A percentile compares a stretch with the other conserved stretches of the same genome.
Evolutionary conservation across 1,140 invertebrate genomes (phyloP).

Genomic region (Lordiphosa clarofinis): DNA sequence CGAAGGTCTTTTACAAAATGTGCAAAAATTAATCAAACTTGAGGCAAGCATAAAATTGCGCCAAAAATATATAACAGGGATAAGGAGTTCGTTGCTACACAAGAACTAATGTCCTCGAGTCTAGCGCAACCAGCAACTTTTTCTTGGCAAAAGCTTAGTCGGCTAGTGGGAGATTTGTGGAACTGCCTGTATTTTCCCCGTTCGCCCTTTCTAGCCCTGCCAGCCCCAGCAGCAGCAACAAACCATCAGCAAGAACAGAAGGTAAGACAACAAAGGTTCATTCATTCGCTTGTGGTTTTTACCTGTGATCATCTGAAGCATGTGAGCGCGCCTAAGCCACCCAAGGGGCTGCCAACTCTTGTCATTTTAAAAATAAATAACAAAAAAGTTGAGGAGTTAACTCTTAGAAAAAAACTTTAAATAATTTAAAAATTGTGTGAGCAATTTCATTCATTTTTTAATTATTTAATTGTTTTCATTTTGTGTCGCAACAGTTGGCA

Average conservation of each 20-base stretch:
- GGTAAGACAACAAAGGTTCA: constrained; percentile 1
- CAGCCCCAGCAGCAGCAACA: constrained; percentile 26
- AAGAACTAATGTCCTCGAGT: constrained; percentile 41
- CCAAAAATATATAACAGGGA: constrained; percentile 37
- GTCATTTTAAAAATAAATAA: constrained; percentile 8
- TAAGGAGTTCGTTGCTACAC: constrained; percentile 19
- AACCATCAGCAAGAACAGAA: no score
- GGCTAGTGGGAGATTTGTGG: constrained; percentile 48
- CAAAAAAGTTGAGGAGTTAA: neutral
- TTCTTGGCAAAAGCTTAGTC: constrained; percentile 50
- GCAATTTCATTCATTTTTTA: no score
- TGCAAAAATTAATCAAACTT: neutral
- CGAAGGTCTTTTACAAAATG: neutral
- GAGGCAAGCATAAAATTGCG: constrained; percentile 31
- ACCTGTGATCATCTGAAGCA: no score
- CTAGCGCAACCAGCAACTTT: constrained; percentile 28
- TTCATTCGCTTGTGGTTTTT: neutral
- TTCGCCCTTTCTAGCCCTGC: constrained; percentile 42
- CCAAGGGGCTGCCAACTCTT: constrained; percentile 10
- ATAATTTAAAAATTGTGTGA: no score
- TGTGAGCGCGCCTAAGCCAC: no score
- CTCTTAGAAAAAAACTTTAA: no score
- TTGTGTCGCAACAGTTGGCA: constrained; percentile 36
- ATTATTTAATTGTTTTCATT: constrained; percentile 7
- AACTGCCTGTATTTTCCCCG: constrained; percentile 40